These are phyloP conservation scores for Heliconius congener DNA, from an alignment of 1,140 invertebrate genomes.

Conservation along the genomic window DNA sequence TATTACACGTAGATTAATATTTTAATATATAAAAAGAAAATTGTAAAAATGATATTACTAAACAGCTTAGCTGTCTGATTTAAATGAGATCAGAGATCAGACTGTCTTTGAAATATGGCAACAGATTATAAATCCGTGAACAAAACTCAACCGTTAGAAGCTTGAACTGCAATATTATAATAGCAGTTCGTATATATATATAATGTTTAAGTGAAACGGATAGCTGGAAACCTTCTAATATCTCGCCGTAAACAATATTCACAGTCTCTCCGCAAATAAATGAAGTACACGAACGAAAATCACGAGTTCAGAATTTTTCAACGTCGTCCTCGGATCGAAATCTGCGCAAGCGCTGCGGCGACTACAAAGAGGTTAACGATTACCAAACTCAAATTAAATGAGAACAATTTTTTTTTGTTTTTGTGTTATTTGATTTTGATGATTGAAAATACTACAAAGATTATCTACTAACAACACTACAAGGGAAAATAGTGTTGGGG, in stretches of 20 bases:
- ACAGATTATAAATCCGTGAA: slow-evolving; percentile 23
- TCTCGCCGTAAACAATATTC: slow-evolving; percentile 68
- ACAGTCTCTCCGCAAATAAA: slow-evolving; percentile 65
- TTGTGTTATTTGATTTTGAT: slow-evolving; percentile 45
- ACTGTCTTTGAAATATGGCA: slow-evolving; percentile 9
- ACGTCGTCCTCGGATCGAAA: slow-evolving; percentile 66
- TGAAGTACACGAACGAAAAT: slow-evolving; percentile 75
- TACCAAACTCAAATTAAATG: slow-evolving; percentile 69
- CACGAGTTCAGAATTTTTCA: slow-evolving; percentile 77
- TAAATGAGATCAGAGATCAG: slow-evolving; percentile 6
- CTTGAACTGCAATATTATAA: slow-evolving; percentile 31
- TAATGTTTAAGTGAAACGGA: slow-evolving; percentile 38
- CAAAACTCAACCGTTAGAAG: slow-evolving; percentile 30
- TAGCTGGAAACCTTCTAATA: slow-evolving; percentile 43
- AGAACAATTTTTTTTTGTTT: slow-evolving; percentile 64
- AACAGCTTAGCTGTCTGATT: not conserved
- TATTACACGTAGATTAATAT: too few species aligned
- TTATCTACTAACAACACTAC: not conserved
- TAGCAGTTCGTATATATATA: slow-evolving; percentile 31
- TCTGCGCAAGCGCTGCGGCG: slow-evolving; percentile 57
- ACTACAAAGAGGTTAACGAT: slow-evolving; percentile 66
- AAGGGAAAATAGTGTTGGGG: too few species aligned
- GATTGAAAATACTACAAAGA: slow-evolving; percentile 16
- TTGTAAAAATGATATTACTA: not conserved
- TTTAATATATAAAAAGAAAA: not conserved